phyloP scores from a whole-genome alignment of 2,888 invertebrate species.

The Melitaea athalia region DNA sequence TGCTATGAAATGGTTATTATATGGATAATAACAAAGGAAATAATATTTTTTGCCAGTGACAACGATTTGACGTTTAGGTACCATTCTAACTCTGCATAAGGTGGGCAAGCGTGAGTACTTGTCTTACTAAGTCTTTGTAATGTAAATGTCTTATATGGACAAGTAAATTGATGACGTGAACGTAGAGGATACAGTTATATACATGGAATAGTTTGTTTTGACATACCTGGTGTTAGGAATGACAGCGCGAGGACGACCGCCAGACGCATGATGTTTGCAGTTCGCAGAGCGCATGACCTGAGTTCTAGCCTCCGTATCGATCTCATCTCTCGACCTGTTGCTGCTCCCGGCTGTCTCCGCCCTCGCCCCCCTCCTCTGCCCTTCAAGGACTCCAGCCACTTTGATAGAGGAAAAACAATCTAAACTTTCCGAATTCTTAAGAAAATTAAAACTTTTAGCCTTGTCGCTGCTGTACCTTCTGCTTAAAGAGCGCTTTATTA shows the following conservation, averaged over 20 bases:
- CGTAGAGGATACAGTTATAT: conserved; percentile 6
- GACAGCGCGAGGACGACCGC: conserved; percentile 68
- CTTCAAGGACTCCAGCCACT: conserved; percentile 56
- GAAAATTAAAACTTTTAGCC: conserved; percentile 68
- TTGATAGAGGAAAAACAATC: conserved; percentile 74
- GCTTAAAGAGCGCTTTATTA: conserved; percentile 38
- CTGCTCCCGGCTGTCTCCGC: conserved; percentile 59
- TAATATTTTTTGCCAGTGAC: conserved; percentile 20
- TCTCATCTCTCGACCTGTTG: conserved; percentile 73
- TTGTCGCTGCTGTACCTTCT: conserved; percentile 38
- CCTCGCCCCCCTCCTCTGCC: conserved; percentile 46
- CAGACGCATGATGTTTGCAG: conserved; percentile 69
- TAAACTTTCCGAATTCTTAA: conserved; percentile 72
- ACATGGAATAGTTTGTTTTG: conserved; percentile 46
- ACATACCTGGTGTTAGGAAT: conserved; percentile 71
- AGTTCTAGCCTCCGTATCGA: conserved; percentile 73
- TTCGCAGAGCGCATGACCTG: conserved; percentile 68
- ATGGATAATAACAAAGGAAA: conserved; percentile 3
- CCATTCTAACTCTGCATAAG: not conserved
- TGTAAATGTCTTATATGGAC: not conserved
- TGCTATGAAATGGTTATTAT: conserved; percentile 4
- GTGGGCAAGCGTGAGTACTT: not conserved
- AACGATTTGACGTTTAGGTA: conserved; percentile 27
- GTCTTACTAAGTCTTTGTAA: not conserved
- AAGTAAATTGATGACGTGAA: not conserved